Base-by-base conservation (phyloP, 2,113 vertebrate genomes). In the Sitta europaea region DNA sequence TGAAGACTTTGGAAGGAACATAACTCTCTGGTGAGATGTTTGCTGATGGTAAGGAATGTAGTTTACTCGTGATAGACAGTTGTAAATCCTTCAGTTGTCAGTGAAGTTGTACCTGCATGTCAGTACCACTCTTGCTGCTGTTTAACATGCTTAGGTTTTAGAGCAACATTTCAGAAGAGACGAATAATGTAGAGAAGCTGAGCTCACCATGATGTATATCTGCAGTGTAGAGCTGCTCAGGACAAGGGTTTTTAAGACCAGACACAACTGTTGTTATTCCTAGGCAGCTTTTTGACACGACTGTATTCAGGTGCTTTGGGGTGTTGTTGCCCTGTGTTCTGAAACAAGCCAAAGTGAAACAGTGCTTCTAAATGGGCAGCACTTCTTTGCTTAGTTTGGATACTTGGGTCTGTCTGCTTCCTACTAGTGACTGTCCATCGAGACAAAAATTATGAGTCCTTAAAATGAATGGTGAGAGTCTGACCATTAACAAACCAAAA, bases 221-320 rank as follows among this genome's bases (percentile, higher is more conserved):
- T 68, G 11, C 40, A 70, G 8, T 3, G 6, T 43, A 61, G 54
- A 91, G 27, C 42, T 85, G 43, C 48, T 86, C 42, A 43, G 40
- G n/a, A 19, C 17, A 57, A 59, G 20, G 5, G 5, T 10, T 75
- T 93, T 72, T 36, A 61, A 90, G 71, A 45, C 29, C 18, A 43
- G 14, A 21, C 0, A 5, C 17, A 42, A 7, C 11, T 45, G 15
- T 23, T 59, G 23, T 51, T 9, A 2, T 55, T 89, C 36, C 21
- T 38, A 35, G 36, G 23, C 12, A 48, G 27, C 23, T 82, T 63
- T 79, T 40, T 7, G 12, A 35, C 8, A 14, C 16, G 23, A 19
- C 58, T 82, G 15, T 45, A 20, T 35, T 36, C 3, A 2, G 5
- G 29, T 66, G 28, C 50, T 87, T 11, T 0, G 0, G 10, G 63